Base-by-base conservation (phyloP, 2,113 vertebrate genomes). In the Neolamprologus devosi region DNA sequence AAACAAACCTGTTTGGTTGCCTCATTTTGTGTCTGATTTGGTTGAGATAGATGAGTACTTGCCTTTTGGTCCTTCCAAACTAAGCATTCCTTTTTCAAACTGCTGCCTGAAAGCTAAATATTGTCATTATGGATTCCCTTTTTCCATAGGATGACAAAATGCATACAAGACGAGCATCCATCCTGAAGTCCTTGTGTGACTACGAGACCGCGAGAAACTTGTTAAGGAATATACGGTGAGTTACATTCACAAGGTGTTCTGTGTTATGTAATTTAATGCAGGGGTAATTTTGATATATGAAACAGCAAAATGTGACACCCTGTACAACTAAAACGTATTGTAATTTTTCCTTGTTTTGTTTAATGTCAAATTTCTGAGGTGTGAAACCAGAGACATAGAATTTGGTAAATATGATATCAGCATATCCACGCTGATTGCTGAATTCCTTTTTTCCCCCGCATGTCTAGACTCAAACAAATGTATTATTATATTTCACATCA, bases 201-300 rank as follows among this genome's bases (percentile, higher is more conserved):
- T 54, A 54, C 1, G 3, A 53, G 51, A 53, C 51, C 3, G 0
- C 0, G 5, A 53, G 9, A 54, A 21, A 54, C 51, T 53, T 53
- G 51, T 53, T 0, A 53, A 53, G 51, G 51, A 53, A 21, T 53
- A 21, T 53, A 53, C 1, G 1, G 51, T 53, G 2, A 21, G 9
- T 53, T 53, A 53, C 0, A 53, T 11, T 53, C 51, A 53, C 51
- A 21, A 21, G 19, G 3, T 54, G 51, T 54, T 54, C 51, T 54
- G 19, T 54, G 51, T 54, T 54, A 54, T 54, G 19, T 21, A 53
- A 54, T 0, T 6, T 54, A 11, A 21, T 1, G 51, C n/a, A 4
- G n/a, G 0, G 19, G 51, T 54, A 60, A 16, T 53, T 53, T 53
- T 4, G 51, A 21, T 53, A 53, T 53, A 53, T 53, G 0, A 53